phyloP scores from a whole-genome alignment of 2,888 invertebrate genomes.

The Athalia cordata region DNA sequence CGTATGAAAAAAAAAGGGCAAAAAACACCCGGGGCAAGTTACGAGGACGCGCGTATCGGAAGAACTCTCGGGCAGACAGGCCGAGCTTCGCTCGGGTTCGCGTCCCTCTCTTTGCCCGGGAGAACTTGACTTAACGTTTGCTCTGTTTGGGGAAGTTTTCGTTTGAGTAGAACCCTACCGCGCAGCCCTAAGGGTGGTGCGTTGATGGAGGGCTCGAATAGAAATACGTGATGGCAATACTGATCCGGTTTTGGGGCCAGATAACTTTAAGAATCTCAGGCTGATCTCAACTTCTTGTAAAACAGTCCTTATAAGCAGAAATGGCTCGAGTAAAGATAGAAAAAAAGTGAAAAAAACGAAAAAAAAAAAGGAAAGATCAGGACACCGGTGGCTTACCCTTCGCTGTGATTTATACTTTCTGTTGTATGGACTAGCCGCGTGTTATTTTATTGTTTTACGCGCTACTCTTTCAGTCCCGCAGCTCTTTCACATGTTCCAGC shows the following conservation, averaged over 20 bases:
- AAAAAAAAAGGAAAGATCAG: background rate
- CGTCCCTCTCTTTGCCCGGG: slow-evolving; percentile 32
- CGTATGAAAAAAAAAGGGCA: background rate
- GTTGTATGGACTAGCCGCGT: no score
- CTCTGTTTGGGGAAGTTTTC: slow-evolving; percentile 45
- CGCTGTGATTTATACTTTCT: no score
- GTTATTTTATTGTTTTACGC: no score
- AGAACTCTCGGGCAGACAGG: slow-evolving; percentile 25
- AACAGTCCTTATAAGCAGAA: slow-evolving; percentile 40
- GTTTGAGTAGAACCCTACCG: slow-evolving; percentile 45
- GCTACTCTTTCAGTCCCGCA: no score
- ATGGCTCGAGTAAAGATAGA: background rate
- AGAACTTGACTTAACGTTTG: slow-evolving; percentile 42
- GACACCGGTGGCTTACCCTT: background rate
- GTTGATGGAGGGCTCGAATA: slow-evolving; percentile 47
- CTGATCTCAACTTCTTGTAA: slow-evolving; percentile 29
- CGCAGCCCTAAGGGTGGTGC: slow-evolving; percentile 42
- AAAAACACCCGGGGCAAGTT: background rate
- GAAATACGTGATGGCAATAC: slow-evolving; percentile 48
- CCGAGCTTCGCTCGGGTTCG: slow-evolving; percentile 16
- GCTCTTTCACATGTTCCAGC: no score
- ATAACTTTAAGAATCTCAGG: slow-evolving; percentile 38
- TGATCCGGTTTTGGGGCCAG: slow-evolving; percentile 11
- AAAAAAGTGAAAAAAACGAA: background rate
- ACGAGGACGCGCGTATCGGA: background rate